Evolutionary conservation across 2,797 vertebrate species (phyloP).

Genomic region (Betta splendens): DNA sequence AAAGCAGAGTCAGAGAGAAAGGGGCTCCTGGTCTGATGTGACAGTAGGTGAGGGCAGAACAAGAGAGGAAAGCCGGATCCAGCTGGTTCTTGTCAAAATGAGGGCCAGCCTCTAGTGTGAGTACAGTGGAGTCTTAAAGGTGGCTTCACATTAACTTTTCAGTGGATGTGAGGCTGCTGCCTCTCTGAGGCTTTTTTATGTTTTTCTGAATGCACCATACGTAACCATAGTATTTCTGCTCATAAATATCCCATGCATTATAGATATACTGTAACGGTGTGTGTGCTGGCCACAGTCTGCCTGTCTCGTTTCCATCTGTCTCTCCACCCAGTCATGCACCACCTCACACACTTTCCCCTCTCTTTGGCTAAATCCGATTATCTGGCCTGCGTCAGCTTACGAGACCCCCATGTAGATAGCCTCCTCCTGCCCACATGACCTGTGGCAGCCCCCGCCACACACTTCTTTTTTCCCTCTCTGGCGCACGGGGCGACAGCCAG

Average conservation of each 20-base stretch:
- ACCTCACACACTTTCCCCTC: conserved; percentile 70
- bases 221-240: conserved; percentile 56
- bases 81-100: conserved; percentile 70
- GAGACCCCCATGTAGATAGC: conserved; percentile 68
- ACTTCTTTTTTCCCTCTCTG: conserved; percentile 5
- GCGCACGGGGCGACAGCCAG: conserved; percentile 28
- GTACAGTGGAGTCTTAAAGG: conserved; percentile 49
- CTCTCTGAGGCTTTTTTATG: conserved; percentile 31
- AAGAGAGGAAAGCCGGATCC: conserved; percentile 51
- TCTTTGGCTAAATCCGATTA: conserved; percentile 82
- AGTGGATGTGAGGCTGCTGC: conserved; percentile 64
- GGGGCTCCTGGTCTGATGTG: conserved; percentile 62
- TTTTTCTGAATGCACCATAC: conserved; percentile 37
- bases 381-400: conserved; percentile 70
- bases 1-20: conserved; percentile 38
- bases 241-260: conserved; percentile 75
- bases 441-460: conserved; percentile 17
- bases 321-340: conserved; percentile 48
- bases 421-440: neutral
- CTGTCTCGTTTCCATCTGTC: conserved; percentile 81
- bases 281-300: conserved; percentile 68
- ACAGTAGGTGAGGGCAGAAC: conserved; percentile 61
- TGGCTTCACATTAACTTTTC: conserved; percentile 74
- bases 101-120: conserved; percentile 47
- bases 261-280: conserved; percentile 61